Evolutionary conservation across 2,888 invertebrate species (phyloP).

Genomic region (Amorpha juglandis): DNA sequence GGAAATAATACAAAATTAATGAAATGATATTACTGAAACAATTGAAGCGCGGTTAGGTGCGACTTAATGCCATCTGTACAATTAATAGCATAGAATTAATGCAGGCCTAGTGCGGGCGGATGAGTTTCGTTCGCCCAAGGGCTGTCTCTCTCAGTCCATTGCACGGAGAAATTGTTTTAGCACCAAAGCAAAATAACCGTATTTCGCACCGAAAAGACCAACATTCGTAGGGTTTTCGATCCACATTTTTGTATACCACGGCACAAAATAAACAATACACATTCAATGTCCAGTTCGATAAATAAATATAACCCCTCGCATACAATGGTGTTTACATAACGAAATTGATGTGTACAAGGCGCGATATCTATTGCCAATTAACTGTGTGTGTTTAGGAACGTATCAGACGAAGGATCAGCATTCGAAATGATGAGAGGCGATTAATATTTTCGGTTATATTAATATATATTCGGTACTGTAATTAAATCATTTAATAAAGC

Average conservation of each 20-base stretch:
- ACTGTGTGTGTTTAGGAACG: slow-evolving; percentile 41
- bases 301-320: slow-evolving; percentile 41
- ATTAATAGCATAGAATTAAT: slow-evolving; percentile 3
- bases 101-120: slow-evolving; percentile 34
- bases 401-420: slow-evolving; percentile 19
- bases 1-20: too few species aligned
- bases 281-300: slow-evolving; percentile 27
- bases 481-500: slow-evolving; percentile 37
- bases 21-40: too few species aligned
- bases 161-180: slow-evolving; percentile 55
- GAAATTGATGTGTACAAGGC: slow-evolving; percentile 49
- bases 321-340: slow-evolving; percentile 47
- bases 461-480: slow-evolving; percentile 12
- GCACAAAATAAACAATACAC: slow-evolving; percentile 39
- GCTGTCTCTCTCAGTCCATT: slow-evolving; percentile 55
- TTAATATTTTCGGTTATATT: slow-evolving; percentile 11
- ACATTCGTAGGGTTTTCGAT: slow-evolving; percentile 40
- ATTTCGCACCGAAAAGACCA: slow-evolving; percentile 54
- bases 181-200: slow-evolving; percentile 55
- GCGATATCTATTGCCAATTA: slow-evolving; percentile 45
- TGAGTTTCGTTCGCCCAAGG: slow-evolving; percentile 44
- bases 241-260: slow-evolving; percentile 45
- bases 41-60: neutral
- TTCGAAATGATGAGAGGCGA: neutral
- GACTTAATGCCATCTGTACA: neutral